Evolutionary conservation across 2,113 vertebrate species (phyloP).

Genomic region (Hemichromis elongatus): DNA sequence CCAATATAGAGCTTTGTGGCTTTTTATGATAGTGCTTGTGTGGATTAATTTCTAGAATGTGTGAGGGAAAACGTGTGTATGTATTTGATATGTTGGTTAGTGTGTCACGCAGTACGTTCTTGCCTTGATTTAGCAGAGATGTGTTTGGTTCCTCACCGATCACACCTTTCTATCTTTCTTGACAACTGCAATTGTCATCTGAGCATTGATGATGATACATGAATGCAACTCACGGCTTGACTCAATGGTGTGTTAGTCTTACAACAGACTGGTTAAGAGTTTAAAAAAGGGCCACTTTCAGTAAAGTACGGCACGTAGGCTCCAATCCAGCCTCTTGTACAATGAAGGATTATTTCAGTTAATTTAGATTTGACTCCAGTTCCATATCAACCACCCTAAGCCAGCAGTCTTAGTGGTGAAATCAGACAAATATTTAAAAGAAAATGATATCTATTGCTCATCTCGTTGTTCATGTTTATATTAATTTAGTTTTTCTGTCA

Average conservation of each 20-base stretch:
- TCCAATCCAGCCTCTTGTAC: neutral
- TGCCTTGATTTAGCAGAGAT: neutral
- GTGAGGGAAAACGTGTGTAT: neutral
- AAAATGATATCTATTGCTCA: neutral
- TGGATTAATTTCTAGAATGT: neutral
- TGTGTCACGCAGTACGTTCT: accelerated
- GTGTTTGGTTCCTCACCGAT: neutral
- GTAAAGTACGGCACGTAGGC: neutral
- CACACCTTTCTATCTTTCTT: neutral
- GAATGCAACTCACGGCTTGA: neutral
- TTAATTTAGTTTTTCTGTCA: neutral
- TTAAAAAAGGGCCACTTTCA: neutral
- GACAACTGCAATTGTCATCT: neutral
- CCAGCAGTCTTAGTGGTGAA: neutral
- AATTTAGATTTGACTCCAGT: neutral
- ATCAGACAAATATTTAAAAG: neutral
- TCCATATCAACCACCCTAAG: neutral
- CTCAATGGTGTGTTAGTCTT: neutral
- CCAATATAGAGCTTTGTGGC: neutral
- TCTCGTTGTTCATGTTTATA: neutral
- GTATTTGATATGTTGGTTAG: neutral
- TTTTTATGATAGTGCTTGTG: neutral
- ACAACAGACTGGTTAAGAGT: neutral
- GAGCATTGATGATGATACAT: accelerated
- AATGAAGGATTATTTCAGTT: neutral